phyloP scores from a whole-genome alignment of 2,888 invertebrate species.

The Dexiosoma caninum region DNA sequence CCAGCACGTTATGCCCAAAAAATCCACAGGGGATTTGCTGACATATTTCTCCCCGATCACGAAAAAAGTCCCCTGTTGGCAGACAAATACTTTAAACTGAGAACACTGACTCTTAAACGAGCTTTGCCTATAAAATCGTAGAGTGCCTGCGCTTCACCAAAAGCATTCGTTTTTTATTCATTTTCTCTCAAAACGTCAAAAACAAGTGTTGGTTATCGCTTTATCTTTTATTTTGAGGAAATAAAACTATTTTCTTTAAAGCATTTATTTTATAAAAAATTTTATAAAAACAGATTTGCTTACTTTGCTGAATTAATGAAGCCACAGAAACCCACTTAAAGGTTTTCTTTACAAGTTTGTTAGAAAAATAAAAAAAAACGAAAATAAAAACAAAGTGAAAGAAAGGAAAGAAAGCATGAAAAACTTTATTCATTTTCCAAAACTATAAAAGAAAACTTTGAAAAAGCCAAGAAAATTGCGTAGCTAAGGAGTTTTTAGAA shows the following conservation, averaged over 20 bases:
- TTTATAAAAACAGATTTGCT: conserved; percentile 57
- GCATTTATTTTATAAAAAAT: conserved; percentile 30
- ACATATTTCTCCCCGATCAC: too few species aligned
- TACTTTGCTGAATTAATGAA: conserved; percentile 62
- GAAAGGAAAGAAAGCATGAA: too few species aligned
- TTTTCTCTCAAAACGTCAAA: conserved; percentile 41
- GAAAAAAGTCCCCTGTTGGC: too few species aligned
- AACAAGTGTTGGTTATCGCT: conserved; percentile 54
- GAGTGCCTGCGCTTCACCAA: neutral
- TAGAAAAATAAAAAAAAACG: neutral
- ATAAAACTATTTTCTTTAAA: conserved; percentile 46
- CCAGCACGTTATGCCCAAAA: too few species aligned
- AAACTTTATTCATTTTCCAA: conserved; percentile 60
- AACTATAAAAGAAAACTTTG: conserved; percentile 24
- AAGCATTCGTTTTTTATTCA: neutral
- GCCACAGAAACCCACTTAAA: conserved; percentile 68
- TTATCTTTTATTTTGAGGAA: conserved; percentile 62
- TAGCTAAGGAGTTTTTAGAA: conserved; percentile 54
- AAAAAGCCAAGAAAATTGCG: conserved; percentile 32
- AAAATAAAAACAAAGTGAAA: too few species aligned
- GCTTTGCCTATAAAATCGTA: neutral
- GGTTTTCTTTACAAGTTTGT: conserved; percentile 53
- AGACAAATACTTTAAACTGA: too few species aligned
- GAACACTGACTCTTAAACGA: too few species aligned
- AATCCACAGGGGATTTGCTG: too few species aligned